Percentiles rank a stretch among this genome's conserved stretches.
Evolutionary conservation across 2,888 invertebrate genomes (phyloP).

Genomic region (Flexamia atlantica): DNA sequence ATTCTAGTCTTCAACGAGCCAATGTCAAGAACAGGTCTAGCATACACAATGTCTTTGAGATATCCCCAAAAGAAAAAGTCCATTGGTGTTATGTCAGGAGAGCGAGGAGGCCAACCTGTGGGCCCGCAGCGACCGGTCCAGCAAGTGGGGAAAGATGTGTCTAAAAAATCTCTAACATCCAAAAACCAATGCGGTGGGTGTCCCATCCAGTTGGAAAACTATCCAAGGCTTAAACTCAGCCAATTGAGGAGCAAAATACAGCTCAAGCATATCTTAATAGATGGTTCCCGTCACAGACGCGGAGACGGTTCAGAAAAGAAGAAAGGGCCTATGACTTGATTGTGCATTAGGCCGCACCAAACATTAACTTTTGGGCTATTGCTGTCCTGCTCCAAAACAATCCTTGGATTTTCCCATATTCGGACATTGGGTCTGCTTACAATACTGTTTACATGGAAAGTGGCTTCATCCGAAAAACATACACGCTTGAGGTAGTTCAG

Average conservation of each 20-base stretch:
- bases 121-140: background rate
- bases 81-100: background rate
- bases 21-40: background rate
- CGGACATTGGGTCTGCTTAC: too few species aligned
- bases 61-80: background rate
- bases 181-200: slow-evolving; percentile 8
- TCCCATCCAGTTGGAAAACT: slow-evolving; percentile 5
- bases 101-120: background rate
- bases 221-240: background rate
- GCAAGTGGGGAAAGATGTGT: background rate
- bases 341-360: slow-evolving; percentile 26
- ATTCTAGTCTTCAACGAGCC: background rate
- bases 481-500: too few species aligned
- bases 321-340: background rate
- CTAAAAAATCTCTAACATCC: background rate
- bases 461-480: too few species aligned
- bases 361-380: slow-evolving; percentile 26
- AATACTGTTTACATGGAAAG: too few species aligned
- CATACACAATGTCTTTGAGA: background rate
- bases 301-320: slow-evolving; percentile 9
- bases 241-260: slow-evolving; percentile 21
- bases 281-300: background rate
- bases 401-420: slow-evolving; percentile 35
- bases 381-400: background rate
- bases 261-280: slow-evolving; percentile 13